These are phyloP conservation scores for Philhelius pedissequus DNA, from an alignment of 2,888 invertebrate genomes.

Conservation along the genomic window DNA sequence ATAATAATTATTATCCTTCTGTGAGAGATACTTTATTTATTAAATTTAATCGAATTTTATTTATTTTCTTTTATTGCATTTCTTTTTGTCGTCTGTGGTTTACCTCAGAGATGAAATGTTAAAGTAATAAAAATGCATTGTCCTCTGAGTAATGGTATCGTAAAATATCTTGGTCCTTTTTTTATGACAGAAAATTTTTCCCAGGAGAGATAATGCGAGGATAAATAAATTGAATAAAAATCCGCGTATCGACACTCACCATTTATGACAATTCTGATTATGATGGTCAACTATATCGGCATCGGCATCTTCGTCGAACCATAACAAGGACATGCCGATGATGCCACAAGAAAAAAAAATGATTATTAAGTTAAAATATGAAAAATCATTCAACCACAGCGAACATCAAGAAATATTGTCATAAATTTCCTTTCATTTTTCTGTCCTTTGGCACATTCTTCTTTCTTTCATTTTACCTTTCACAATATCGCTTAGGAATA, in stretches of 20 bases:
- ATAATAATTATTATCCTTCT: conserved; percentile 22
- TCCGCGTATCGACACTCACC: conserved; percentile 1
- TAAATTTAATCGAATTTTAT: conserved; percentile 27
- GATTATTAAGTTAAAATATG: conserved; percentile 30
- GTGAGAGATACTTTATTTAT: neutral
- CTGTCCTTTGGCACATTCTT: conserved; percentile 39
- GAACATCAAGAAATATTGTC: conserved; percentile 37
- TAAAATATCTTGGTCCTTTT: conserved; percentile 16
- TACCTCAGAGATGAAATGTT: conserved; percentile 2
- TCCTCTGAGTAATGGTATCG: conserved; percentile 32
- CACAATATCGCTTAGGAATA: neutral
- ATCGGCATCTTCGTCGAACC: neutral
- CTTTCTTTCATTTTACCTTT: conserved; percentile 24
- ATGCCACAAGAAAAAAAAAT: neutral
- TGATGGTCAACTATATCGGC: conserved; percentile 3
- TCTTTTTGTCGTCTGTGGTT: neutral
- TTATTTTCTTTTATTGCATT: neutral
- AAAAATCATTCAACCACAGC: conserved; percentile 54
- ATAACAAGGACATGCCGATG: conserved; percentile 14
- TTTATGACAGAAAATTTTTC: neutral
- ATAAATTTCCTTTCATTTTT: conserved; percentile 46
- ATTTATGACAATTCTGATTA: conserved; percentile 21
- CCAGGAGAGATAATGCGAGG: neutral
- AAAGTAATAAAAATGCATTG: conserved; percentile 50
- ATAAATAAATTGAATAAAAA: conserved; percentile 47